Conservation (phyloP, 2,888 invertebrate genomes). For the Leptopilina drosophilae region DNA sequence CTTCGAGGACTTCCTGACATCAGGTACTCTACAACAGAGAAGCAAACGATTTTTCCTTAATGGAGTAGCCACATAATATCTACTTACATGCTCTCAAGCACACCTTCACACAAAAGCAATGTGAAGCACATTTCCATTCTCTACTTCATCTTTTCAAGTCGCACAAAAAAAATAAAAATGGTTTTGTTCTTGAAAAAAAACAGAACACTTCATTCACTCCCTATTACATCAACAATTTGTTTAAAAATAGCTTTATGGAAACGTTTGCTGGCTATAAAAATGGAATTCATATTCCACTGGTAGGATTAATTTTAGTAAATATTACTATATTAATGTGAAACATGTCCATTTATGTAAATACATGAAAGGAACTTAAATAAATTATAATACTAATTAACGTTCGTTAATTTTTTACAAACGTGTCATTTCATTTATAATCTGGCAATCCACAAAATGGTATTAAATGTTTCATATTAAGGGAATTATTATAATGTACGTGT, state of each 20-base stretch:
- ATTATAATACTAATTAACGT: too few species aligned
- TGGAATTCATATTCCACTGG: too few species aligned
- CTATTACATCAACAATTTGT: neutral
- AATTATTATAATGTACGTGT: neutral
- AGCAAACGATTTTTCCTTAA: constrained; percentile 38
- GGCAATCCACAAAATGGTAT: neutral
- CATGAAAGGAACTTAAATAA: too few species aligned
- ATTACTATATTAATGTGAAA: too few species aligned
- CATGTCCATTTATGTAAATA: too few species aligned
- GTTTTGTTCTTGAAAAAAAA: neutral
- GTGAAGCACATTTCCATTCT: constrained; percentile 27
- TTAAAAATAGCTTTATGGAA: neutral
- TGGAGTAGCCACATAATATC: constrained; percentile 25
- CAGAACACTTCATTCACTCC: neutral
- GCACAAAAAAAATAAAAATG: neutral
- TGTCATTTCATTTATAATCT: neutral
- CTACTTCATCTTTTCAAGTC: neutral
- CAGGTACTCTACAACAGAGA: constrained; percentile 73
- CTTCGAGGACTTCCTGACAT: constrained; percentile 75
- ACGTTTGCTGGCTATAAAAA: too few species aligned
- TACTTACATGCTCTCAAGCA: constrained; percentile 37
- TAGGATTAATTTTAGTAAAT: too few species aligned
- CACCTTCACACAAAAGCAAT: constrained; percentile 32
- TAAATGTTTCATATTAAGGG: neutral
- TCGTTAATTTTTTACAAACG: too few species aligned